Conservation (phyloP, 2,113 vertebrate species). For the Triplophysa dalaica region DNA sequence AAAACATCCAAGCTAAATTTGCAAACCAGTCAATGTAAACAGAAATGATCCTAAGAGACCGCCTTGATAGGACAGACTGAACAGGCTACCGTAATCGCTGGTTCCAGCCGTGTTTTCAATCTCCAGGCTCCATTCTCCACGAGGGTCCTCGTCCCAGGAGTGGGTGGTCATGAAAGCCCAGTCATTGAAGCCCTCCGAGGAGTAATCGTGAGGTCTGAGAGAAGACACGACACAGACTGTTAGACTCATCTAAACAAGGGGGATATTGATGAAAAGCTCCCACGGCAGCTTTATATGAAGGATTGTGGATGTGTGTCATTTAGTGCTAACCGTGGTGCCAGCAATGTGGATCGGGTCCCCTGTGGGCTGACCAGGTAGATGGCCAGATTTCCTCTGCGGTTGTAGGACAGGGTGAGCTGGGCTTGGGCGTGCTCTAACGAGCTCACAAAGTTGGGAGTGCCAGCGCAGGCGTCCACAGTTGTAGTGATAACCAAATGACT, state of each 20-base stretch:
- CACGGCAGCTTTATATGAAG: too few species aligned
- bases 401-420: conserved; percentile 91
- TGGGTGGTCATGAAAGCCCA: conserved; percentile 99
- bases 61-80: not conserved
- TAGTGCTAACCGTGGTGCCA: conserved; percentile 83
- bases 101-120: conserved; percentile 89
- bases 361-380: conserved; percentile 91
- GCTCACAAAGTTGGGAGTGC: conserved; percentile 80
- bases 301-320: too few species aligned
- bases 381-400: conserved; percentile 90
- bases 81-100: conserved; percentile 86
- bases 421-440: conserved; percentile 91
- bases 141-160: conserved; percentile 93
- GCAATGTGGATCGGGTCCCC: conserved; percentile 91
- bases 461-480: conserved; percentile 82
- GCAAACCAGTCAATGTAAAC: too few species aligned
- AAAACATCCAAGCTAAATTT: too few species aligned
- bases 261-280: too few species aligned
- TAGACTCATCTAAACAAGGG: not conserved
- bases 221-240: conserved; percentile 6
- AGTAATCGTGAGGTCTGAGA: conserved; percentile 90
- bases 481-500: conserved; percentile 83
- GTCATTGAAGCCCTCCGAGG: conserved; percentile 93
- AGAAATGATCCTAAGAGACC: too few species aligned
- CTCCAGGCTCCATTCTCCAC: conserved; percentile 88